Evolutionary conservation across 1,140 invertebrate species (phyloP), one percentile per base, ranked within the genome.

Genomic region (Brachionus koreanus): DNA sequence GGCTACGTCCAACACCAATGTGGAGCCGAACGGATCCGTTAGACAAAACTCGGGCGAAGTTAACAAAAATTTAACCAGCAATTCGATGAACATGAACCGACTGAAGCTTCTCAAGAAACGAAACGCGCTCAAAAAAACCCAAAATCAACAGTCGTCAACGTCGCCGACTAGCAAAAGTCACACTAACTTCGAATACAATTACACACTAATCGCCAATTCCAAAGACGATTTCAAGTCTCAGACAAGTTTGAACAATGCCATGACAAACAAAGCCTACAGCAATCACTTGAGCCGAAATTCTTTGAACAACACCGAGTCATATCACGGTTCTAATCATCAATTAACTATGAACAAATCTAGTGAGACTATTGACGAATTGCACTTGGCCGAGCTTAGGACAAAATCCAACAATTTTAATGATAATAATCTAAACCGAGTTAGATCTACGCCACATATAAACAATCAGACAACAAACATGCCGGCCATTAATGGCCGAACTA

Each of bases 141-240:
- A 16, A n/a, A 42, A 61, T 10, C 25, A 61, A 13, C 25, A 25
- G 43, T 29, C 12, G 43, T 29, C 12, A 7, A 49, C 42, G 12
- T 74, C 69, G 10, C 39, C 69, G 1, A 16, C 16, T 10, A 74
- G 65, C 37, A 69, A 69, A 42, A 69, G 65, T 33, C 65, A 69
- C 37, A 16, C 33, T 3, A 69, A 69, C 37, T 69, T 69, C n/a
- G 65, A 69, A 3, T 69, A 69, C 37, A 69, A 69, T 33, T 74
- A 46, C 39, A 74, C 46, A n/a, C 39, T 42, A 61, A 61, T 65
- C 29, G 19, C 19, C 9, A 69, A 49, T 4, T 79, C 76, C 29
- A 79, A 79, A 37, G 76, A 79, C 16, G 76, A 79, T 13, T 79
- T 79, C 13, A 79, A 79, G 35, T 79, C 76, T 39, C 76, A 79